Percentiles rank a stretch among this genome's conserved stretches.
phyloP scores from a whole-genome alignment of 2,888 invertebrate species.

The Epirrhoe tristata region DNA sequence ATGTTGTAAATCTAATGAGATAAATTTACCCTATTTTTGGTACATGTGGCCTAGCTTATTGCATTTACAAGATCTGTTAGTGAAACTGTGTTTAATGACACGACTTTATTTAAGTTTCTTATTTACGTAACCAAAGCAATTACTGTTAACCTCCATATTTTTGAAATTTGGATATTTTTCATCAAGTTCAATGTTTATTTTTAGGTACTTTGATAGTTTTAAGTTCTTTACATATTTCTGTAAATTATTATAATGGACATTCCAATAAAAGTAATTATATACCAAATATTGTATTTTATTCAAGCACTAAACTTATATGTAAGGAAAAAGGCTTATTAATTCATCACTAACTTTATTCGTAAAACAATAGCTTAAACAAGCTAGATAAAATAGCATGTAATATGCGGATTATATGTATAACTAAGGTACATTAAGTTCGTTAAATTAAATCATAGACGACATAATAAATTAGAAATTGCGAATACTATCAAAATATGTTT shows the following conservation, averaged over 20 bases:
- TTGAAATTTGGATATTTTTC: conserved; percentile 54
- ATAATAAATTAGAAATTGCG: too few relatives aligned
- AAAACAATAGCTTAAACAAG: too few relatives aligned
- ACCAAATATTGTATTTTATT: conserved; percentile 31
- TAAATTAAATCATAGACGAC: too few relatives aligned
- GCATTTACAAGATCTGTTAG: conserved; percentile 23
- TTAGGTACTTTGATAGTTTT: conserved; percentile 56
- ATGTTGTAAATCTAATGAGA: conserved; percentile 28
- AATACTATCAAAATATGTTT: not conserved
- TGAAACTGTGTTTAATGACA: conserved; percentile 28
- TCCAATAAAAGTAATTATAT: conserved; percentile 76
- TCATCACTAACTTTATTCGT: too few relatives aligned
- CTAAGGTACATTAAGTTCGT: too few relatives aligned
- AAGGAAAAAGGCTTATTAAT: not conserved
- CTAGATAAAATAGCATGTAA: too few relatives aligned
- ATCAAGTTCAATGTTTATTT: conserved; percentile 52
- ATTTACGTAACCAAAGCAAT: conserved; percentile 67
- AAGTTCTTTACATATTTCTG: conserved; percentile 59
- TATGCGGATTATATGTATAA: too few relatives aligned
- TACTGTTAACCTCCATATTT: conserved; percentile 69
- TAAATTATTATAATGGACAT: conserved; percentile 72
- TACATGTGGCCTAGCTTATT: conserved; percentile 7
- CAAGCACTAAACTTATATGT: not conserved
- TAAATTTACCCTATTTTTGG: conserved; percentile 21
- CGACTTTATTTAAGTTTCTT: conserved; percentile 29